These are phyloP conservation scores for Scaptomyza cyrtandrae DNA, from an alignment of 2,888 invertebrate genomes.

Conservation along the genomic window DNA sequence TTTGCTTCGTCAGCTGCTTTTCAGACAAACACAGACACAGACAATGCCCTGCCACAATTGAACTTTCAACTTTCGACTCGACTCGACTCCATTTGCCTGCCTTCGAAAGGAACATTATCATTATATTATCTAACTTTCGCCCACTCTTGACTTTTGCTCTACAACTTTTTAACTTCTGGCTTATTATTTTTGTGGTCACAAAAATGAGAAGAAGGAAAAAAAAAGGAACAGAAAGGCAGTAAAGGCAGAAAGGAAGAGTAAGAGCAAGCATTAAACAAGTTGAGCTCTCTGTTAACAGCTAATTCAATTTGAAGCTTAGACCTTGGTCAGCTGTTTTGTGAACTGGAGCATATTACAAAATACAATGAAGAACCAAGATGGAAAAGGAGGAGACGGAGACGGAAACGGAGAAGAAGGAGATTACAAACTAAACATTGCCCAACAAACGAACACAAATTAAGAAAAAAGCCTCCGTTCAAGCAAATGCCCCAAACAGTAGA, in stretches of 20 bases:
- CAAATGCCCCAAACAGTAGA: too few relatives aligned
- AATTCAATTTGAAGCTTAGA: constrained; percentile 59
- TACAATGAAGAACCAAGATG: background rate
- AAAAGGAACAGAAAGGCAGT: too few relatives aligned
- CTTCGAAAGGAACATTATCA: constrained; percentile 12
- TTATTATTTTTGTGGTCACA: constrained; percentile 22
- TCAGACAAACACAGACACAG: background rate
- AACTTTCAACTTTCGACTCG: constrained; percentile 13
- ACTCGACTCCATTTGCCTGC: background rate
- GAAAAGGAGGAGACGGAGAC: too few relatives aligned
- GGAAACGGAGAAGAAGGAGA: background rate
- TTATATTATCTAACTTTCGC: constrained; percentile 52
- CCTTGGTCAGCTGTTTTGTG: constrained; percentile 17
- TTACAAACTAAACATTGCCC: constrained; percentile 45
- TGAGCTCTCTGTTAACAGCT: constrained; percentile 39
- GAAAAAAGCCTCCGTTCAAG: constrained; percentile 19
- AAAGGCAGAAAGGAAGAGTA: constrained; percentile 13
- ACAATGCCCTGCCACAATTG: constrained; percentile 69
- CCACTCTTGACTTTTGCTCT: constrained; percentile 46
- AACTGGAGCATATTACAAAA: constrained; percentile 32
- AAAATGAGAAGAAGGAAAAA: constrained; percentile 12
- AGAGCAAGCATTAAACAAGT: background rate
- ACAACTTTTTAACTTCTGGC: constrained; percentile 38
- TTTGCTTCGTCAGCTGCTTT: constrained; percentile 24
- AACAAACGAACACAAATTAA: constrained; percentile 58